A percentile compares a stretch with the other conserved stretches of the same genome.
These are phyloP conservation scores for Antechinus flavipes DNA, from an alignment of 2,113 vertebrate genomes.

Conservation along the genomic window DNA sequence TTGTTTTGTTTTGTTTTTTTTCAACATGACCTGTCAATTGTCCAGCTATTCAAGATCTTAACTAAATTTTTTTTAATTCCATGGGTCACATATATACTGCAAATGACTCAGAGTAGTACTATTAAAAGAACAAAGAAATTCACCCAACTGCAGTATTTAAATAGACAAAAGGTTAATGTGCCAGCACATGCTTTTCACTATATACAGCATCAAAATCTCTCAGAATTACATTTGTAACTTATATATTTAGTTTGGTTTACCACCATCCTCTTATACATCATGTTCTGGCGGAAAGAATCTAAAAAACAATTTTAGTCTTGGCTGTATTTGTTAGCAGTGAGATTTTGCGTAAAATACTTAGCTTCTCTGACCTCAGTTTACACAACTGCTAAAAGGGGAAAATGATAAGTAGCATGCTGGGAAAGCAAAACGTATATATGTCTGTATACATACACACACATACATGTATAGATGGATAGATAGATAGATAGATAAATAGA, in stretches of 20 bases:
- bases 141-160: constrained; percentile 32
- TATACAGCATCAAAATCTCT: neutral
- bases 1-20: constrained; percentile 4
- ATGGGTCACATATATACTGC: neutral
- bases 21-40: constrained; percentile 16
- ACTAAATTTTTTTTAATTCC: constrained; percentile 3
- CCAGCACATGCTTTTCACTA: neutral
- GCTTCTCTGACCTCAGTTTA: neutral
- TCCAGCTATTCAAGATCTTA: constrained; percentile 34
- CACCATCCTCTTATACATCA: neutral
- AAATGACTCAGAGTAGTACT: constrained; percentile 37
- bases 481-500: too few relatives aligned
- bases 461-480: too few relatives aligned
- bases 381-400: neutral
- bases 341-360: neutral
- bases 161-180: constrained; percentile 27
- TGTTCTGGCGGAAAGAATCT: neutral
- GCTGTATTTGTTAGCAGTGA: neutral
- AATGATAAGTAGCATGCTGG: neutral
- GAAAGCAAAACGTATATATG: neutral
- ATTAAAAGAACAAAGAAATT: neutral
- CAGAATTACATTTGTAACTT: neutral
- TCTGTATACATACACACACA: neutral
- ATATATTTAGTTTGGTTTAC: neutral
- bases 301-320: neutral